Conservation (phyloP, 2,113 vertebrate genomes). For the Spilogale gracilis region DNA sequence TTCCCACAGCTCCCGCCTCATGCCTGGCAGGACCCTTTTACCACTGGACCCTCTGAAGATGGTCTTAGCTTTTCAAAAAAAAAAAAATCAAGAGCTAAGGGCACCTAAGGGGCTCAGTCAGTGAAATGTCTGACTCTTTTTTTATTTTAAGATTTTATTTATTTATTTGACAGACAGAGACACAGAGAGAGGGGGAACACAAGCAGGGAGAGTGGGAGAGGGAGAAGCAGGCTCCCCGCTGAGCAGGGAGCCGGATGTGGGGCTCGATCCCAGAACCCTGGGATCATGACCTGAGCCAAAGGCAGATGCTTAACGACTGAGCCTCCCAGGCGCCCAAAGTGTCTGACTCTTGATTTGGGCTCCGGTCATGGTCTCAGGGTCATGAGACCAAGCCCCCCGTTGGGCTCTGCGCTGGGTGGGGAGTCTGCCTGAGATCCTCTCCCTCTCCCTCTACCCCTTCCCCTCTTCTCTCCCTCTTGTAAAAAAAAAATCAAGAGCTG, state of each 20-base stretch:
- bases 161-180: too few species aligned
- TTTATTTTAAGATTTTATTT: too few species aligned
- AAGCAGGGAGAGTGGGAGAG: too few species aligned
- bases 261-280: too few species aligned
- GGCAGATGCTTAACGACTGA: too few species aligned
- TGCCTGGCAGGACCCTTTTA: fast-evolving
- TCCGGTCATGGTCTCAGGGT: not conserved
- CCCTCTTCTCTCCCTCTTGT: not conserved
- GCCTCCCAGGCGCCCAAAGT: not conserved
- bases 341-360: not conserved
- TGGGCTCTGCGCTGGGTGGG: not conserved
- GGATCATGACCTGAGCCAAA: too few species aligned
- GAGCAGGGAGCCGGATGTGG: too few species aligned
- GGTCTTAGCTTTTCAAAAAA: not conserved
- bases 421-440: not conserved
- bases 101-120: not conserved
- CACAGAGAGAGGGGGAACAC: too few species aligned
- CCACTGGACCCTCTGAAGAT: not conserved
- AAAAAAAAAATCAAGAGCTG: not conserved
- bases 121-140: not conserved
- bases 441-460: not conserved
- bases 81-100: not conserved
- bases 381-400: not conserved
- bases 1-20: not conserved
- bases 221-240: too few species aligned